Conservation (phyloP, 2,797 vertebrate species). For the Oophaga sylvatica region DNA sequence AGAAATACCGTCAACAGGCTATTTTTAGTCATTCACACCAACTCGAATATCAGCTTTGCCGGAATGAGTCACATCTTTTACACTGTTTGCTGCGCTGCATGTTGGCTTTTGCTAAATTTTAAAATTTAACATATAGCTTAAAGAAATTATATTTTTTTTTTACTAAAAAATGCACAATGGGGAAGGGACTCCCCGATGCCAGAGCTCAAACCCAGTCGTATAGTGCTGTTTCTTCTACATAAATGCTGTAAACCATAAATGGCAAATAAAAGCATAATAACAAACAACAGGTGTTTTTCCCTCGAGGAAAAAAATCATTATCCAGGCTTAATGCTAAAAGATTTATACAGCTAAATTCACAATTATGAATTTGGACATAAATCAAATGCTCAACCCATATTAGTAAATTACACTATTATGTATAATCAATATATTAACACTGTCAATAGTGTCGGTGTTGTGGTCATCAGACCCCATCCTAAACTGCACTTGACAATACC, state of each 20-base stretch:
- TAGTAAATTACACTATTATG: neutral
- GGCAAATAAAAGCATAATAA: neutral
- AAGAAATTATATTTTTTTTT: neutral
- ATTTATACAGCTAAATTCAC: constrained; percentile 6
- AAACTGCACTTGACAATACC: neutral
- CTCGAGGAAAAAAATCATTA: neutral
- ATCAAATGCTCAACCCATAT: neutral
- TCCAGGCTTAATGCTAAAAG: neutral
- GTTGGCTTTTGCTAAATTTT: constrained; percentile 68
- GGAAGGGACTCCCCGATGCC: neutral
- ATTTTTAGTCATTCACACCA: constrained; percentile 55
- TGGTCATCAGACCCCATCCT: neutral
- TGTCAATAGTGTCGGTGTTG: neutral
- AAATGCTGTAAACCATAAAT: constrained; percentile 13
- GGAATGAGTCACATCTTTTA: constrained; percentile 63
- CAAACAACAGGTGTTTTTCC: neutral
- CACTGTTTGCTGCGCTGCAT: constrained; percentile 56
- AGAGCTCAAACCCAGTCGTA: neutral
- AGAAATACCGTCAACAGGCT: constrained; percentile 49
- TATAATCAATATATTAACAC: neutral
- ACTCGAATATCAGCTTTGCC: neutral
- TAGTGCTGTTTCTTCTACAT: neutral
- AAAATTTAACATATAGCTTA: constrained; percentile 62
- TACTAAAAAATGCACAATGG: neutral
- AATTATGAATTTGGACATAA: neutral